Conservation (phyloP, 2,113 vertebrate species). For the Lycocorax pyrrhopterus region DNA sequence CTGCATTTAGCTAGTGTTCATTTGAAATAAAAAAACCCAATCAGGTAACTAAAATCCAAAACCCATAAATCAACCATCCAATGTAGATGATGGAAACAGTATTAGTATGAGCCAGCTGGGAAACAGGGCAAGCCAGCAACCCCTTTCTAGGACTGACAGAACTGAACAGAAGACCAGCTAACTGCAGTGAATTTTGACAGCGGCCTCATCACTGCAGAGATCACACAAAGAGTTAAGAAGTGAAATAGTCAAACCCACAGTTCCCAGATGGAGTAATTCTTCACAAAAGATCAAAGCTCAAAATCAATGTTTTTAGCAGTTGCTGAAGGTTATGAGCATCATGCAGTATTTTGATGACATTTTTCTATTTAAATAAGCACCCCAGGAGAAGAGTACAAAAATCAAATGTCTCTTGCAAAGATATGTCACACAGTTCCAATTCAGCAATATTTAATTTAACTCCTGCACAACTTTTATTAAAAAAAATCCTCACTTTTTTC, state of each 20-base stretch:
- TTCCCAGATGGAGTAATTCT: background rate
- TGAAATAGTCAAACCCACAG: background rate
- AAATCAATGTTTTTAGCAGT: constrained; percentile 6
- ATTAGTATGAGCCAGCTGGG: background rate
- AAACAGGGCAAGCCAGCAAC: background rate
- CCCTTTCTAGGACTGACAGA: background rate
- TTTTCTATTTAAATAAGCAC: constrained; percentile 16
- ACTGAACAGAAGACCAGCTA: background rate
- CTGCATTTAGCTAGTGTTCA: background rate
- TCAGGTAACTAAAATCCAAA: background rate
- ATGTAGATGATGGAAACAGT: background rate
- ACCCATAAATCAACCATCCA: background rate
- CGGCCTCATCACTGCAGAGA: background rate
- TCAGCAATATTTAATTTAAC: background rate
- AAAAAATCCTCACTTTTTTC: background rate
- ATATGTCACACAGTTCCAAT: background rate
- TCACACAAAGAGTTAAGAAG: background rate
- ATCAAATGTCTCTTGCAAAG: background rate
- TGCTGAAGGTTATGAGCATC: background rate
- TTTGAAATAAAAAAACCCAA: background rate
- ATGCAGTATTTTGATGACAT: background rate
- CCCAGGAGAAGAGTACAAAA: background rate
- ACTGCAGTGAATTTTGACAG: background rate
- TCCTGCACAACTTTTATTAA: background rate
- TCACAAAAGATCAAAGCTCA: constrained; percentile 1